Conservation (phyloP, 23 tunicate species). For the Botrylloides violaceus region DNA sequence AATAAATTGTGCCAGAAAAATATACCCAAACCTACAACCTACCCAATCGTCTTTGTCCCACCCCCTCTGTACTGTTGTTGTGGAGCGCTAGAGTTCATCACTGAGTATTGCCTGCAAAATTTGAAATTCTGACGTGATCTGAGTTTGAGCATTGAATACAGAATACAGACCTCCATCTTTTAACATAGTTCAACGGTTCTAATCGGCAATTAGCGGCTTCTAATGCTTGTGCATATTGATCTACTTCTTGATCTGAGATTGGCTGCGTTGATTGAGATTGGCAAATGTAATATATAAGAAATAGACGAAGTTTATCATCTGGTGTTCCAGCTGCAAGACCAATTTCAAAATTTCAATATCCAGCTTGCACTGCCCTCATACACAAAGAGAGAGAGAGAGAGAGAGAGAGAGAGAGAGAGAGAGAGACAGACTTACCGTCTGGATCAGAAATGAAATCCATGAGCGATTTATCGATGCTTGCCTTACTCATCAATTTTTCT, state of each 20-base stretch:
- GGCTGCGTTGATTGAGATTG: constrained; percentile 31
- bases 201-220: constrained; percentile 64
- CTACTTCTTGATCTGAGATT: constrained; percentile 34
- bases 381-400: not conserved
- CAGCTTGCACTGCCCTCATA: not conserved
- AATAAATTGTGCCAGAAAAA: too few relatives aligned
- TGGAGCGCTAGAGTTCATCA: constrained; percentile 30
- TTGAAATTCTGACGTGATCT: too few relatives aligned
- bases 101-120: constrained; percentile 41
- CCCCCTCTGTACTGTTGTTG: constrained; percentile 67
- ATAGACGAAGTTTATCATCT: constrained; percentile 72
- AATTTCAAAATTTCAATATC: not conserved
- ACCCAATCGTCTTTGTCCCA: constrained; percentile 82
- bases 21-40: not conserved
- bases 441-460: constrained; percentile 76
- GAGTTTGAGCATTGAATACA: not conserved
- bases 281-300: constrained; percentile 69
- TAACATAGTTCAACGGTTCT: constrained; percentile 61
- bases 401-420: not conserved
- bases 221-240: constrained; percentile 61
- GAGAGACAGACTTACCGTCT: not conserved
- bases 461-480: constrained; percentile 60
- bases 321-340: constrained; percentile 29
- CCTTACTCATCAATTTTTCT: constrained; percentile 80
- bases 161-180: constrained; percentile 57